phyloP scores from a whole-genome alignment of 2,888 invertebrate genomes.

The Microctonus hyperodae region DNA sequence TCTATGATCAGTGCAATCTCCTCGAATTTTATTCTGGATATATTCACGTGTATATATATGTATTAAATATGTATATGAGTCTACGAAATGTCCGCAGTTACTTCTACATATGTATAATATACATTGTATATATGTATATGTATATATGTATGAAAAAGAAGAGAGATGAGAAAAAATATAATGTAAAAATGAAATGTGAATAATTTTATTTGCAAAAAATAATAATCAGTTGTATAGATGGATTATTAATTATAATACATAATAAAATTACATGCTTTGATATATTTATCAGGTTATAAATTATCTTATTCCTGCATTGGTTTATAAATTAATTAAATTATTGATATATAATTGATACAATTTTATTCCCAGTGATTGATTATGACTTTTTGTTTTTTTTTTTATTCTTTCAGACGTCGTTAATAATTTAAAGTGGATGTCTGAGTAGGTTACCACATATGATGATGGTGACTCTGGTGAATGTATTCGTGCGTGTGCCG shows the following conservation, averaged over 20 bases:
- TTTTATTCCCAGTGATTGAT: no score
- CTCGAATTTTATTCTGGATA: constrained; percentile 8
- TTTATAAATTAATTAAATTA: no score
- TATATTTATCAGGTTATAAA: no score
- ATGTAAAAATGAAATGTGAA: constrained; percentile 17
- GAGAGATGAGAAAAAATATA: constrained; percentile 8
- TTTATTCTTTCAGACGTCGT: not conserved
- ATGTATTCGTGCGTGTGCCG: not conserved
- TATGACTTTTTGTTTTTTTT: no score
- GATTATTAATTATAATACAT: no score
- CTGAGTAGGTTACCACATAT: not conserved
- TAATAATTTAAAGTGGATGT: not conserved
- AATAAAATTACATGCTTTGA: no score
- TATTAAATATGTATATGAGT: not conserved
- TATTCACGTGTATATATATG: not conserved
- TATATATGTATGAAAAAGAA: not conserved
- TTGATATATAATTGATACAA: no score
- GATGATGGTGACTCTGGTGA: constrained; percentile 13
- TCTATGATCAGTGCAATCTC: constrained; percentile 17
- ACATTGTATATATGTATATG: no score
- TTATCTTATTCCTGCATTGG: no score
- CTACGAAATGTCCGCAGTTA: constrained; percentile 5
- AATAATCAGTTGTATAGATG: no score
- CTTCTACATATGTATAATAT: no score
- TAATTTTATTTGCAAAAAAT: constrained; percentile 7